These are phyloP conservation scores for Hetaerina titia DNA, from an alignment of 2,888 invertebrate species.

Conservation along the genomic window DNA sequence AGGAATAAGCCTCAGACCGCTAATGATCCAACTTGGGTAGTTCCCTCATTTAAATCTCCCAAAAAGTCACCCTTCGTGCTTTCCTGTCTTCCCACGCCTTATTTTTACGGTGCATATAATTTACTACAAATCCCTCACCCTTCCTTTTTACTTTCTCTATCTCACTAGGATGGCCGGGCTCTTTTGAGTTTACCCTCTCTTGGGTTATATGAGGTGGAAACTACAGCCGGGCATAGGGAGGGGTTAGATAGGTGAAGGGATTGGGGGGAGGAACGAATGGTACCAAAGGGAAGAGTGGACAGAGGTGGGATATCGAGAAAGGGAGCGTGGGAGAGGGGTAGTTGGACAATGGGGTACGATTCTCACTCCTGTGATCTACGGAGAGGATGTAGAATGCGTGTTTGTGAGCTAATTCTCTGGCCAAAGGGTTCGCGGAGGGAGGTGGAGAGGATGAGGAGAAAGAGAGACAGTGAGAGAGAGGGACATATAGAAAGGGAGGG, in stretches of 20 bases:
- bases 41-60: too few relatives aligned
- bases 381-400: neutral
- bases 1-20: neutral
- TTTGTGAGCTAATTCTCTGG: neutral
- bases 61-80: neutral
- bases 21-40: too few relatives aligned
- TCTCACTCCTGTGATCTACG: neutral
- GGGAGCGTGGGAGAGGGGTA: neutral
- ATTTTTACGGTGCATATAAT: neutral
- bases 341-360: neutral
- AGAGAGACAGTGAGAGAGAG: neutral
- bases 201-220: constrained; percentile 17
- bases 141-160: neutral
- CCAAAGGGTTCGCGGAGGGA: neutral
- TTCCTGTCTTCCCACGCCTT: neutral
- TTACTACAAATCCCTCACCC: neutral
- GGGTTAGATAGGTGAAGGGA: neutral
- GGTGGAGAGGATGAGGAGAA: neutral
- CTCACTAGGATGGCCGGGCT: neutral
- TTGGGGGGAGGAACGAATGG: neutral
- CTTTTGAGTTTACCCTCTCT: neutral
- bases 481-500: too few relatives aligned
- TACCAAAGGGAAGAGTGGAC: neutral
- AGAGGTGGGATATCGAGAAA: neutral
- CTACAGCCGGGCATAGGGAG: neutral